Evolutionary conservation across 2,797 vertebrate genomes (phyloP).

Genomic region (Lagocephalus sceleratus): DNA sequence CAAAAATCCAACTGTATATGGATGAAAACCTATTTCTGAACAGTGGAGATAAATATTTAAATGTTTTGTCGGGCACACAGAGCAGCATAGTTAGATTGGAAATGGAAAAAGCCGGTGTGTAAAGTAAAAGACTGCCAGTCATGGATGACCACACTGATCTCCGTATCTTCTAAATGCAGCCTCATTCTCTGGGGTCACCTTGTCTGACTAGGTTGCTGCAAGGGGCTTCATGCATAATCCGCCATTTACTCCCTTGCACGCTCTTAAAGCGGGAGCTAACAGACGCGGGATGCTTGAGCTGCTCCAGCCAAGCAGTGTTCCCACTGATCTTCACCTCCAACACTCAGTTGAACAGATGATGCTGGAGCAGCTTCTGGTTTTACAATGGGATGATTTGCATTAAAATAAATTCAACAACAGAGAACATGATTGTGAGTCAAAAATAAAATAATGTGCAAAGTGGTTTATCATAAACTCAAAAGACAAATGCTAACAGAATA

Average conservation of each 20-base stretch:
- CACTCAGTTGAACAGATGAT: constrained; percentile 28
- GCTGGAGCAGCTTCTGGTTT: constrained; percentile 29
- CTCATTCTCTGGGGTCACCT: constrained; percentile 70
- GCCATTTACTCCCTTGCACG: constrained; percentile 42
- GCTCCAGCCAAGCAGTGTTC: constrained; percentile 20
- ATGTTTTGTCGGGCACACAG: constrained; percentile 4
- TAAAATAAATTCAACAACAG: constrained; percentile 12
- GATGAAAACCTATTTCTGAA: constrained; percentile 7
- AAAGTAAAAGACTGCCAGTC: constrained; percentile 47
- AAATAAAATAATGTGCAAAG: constrained; percentile 9
- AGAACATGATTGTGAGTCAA: constrained; percentile 4
- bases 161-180: constrained; percentile 76
- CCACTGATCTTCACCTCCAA: constrained; percentile 36
- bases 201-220: constrained; percentile 56
- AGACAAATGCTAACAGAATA: constrained; percentile 10
- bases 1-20: constrained; percentile 33
- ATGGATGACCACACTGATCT: constrained; percentile 75
- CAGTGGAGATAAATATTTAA: constrained; percentile 5
- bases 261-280: constrained; percentile 35
- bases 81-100: constrained; percentile 7
- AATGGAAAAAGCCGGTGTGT: constrained; percentile 9
- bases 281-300: constrained; percentile 18
- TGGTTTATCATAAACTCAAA: constrained; percentile 16
- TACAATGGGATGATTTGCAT: constrained; percentile 30
- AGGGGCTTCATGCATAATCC: constrained; percentile 63